Percentiles rank a stretch among this genome's conserved stretches.
Conservation (phyloP, 2,888 invertebrate genomes). For the Machimus atricapillus region DNA sequence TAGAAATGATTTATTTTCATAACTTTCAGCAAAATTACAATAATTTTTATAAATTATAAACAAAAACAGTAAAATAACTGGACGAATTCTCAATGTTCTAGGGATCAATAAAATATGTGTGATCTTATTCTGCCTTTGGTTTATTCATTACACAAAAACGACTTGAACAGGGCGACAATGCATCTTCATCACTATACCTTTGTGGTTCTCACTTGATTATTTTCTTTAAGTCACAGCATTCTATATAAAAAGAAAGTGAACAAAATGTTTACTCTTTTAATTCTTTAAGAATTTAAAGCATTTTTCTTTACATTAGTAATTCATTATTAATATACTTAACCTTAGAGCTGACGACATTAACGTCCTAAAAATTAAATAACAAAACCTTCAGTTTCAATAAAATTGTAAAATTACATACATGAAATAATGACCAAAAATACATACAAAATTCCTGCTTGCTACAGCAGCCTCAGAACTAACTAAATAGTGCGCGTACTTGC, state of each 20-base stretch:
- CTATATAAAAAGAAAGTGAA: constrained; percentile 33
- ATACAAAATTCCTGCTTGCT: constrained; percentile 1
- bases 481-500: background rate
- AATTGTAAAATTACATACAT: constrained; percentile 28
- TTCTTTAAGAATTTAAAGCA: constrained; percentile 39
- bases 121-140: constrained; percentile 34
- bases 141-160: constrained; percentile 31
- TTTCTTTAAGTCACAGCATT: constrained; percentile 37
- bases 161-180: constrained; percentile 18
- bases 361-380: constrained; percentile 36
- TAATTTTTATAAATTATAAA: constrained; percentile 8
- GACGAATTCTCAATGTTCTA: constrained; percentile 28
- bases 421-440: constrained; percentile 30
- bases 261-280: constrained; percentile 33
- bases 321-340: constrained; percentile 24
- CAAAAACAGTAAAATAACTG: constrained; percentile 21
- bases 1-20: constrained; percentile 28
- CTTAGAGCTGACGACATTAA: constrained; percentile 21
- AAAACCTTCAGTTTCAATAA: constrained; percentile 25
- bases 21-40: constrained; percentile 5
- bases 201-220: constrained; percentile 8
- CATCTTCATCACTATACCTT: background rate
- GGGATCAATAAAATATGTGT: constrained; percentile 6
- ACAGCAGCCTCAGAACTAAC: background rate
- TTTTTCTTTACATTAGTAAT: constrained; percentile 34